Base-by-base conservation (phyloP, 2,113 vertebrate genomes). In the Micromys minutus region DNA sequence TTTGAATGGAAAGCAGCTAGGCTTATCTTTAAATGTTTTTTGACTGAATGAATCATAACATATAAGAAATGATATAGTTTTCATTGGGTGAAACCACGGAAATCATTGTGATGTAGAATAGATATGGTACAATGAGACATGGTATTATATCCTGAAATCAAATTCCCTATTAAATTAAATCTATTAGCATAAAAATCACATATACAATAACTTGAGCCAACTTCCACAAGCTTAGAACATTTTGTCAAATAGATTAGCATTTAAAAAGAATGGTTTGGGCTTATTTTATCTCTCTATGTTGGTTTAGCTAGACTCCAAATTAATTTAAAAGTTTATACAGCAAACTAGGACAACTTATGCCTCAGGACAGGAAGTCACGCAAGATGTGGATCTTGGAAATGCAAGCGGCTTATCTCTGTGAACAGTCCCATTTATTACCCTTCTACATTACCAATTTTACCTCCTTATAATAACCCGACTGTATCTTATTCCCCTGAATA, bases 251-350 rank as follows among this genome's bases (percentile, higher is more conserved):
- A 86, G 11, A 89, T 59, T 97, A 94, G 13, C 29, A 93, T 92
- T 95, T 94, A 72, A 10, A 92, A 57, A 92, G 72, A 95, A 84
- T 86, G 19, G 19, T 34, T 42, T 91, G 26, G 59, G 26, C n/a
- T 57, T 89, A 76, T 95, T 89, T 93, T 95, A 91, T 91, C 50
- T 89, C 74, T 76, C 39, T 61, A 39, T 85, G 15, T 83, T 90
- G 63, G 19, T 69, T 94, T 93, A 94, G 67, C 87, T 91, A 22
- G 75, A 57, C 72, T 95, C 31, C 86, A 96, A 97, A 87, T 95
- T 96, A 96, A 93, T 71, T 95, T 95, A 91, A 96, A 96, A 95
- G 52, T 94, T 95, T 91, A 83, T 65, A 52, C 61, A 93, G 83
- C 75, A 89, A 96, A 97, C 31, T 81, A 93, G 91, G 52, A 90